Evolutionary conservation across 2,797 vertebrate species (phyloP).

Genomic region (Hemibagrus guttatus): DNA sequence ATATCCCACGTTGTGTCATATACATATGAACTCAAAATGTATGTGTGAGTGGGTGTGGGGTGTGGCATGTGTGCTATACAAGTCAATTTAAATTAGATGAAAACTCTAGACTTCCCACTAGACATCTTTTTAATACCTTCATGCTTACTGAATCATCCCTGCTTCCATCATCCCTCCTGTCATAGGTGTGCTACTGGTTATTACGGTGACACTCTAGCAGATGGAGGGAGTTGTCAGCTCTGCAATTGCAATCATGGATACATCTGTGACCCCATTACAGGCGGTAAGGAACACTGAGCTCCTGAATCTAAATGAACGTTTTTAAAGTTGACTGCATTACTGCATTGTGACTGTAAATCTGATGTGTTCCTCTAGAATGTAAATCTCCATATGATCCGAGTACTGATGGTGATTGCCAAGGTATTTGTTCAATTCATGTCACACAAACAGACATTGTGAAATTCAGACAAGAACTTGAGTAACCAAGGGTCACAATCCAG

Average conservation of each 20-base stretch:
- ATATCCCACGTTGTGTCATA: too few species aligned
- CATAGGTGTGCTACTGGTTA: slow-evolving; percentile 85
- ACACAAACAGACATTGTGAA: not conserved
- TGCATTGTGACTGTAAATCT: not conserved
- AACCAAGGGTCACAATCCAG: not conserved
- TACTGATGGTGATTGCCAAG: slow-evolving; percentile 36
- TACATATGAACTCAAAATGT: too few species aligned
- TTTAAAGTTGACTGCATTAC: not conserved
- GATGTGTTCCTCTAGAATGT: slow-evolving; percentile 66
- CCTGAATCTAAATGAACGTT: not conserved
- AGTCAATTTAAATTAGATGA: too few species aligned
- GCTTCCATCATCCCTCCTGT: not conserved
- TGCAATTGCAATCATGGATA: slow-evolving; percentile 78
- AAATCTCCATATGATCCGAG: slow-evolving; percentile 32
- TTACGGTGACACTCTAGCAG: slow-evolving; percentile 80
- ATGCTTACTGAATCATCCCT: not conserved
- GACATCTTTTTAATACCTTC: not conserved
- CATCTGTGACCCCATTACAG: slow-evolving; percentile 78
- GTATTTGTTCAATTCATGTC: slow-evolving; percentile 10
- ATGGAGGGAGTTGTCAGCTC: slow-evolving; percentile 78
- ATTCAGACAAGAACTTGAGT: not conserved
- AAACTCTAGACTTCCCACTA: not conserved
- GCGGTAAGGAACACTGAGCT: slow-evolving; percentile 70
- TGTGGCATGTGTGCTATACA: too few species aligned
- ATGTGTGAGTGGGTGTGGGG: too few species aligned